phyloP scores from a whole-genome alignment of 2,797 vertebrate species.

The Hafferia zeledoni region DNA sequence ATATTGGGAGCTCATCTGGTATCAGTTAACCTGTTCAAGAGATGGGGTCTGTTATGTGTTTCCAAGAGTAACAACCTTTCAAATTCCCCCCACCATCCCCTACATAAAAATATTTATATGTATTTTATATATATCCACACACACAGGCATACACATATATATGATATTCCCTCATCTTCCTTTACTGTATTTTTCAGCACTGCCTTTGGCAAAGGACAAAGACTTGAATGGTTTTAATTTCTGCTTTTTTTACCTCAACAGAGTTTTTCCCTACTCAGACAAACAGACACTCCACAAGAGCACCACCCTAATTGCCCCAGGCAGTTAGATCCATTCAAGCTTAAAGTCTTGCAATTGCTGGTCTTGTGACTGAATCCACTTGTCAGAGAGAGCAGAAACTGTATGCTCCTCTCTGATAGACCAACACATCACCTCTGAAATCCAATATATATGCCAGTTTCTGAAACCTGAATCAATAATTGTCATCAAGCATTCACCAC shows the following conservation, averaged over 20 bases:
- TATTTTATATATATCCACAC: background rate
- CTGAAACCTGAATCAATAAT: background rate
- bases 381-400: background rate
- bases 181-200: background rate
- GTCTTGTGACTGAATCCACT: background rate
- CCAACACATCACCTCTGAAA: slow-evolving; percentile 32
- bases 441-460: background rate
- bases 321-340: background rate
- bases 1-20: background rate
- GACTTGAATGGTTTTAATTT: background rate
- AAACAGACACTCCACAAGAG: background rate
- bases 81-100: background rate
- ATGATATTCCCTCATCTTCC: background rate
- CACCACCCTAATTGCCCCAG: background rate
- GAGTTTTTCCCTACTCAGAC: background rate
- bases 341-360: background rate
- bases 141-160: fast-evolving
- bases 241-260: background rate
- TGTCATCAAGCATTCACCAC: slow-evolving; percentile 19
- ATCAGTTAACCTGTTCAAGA: background rate
- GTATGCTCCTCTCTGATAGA: background rate
- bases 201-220: background rate
- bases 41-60: background rate
- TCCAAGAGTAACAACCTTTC: background rate
- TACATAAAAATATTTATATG: background rate